Base-by-base conservation (phyloP, 2,797 vertebrate genomes). In the Danio tinwini region DNA sequence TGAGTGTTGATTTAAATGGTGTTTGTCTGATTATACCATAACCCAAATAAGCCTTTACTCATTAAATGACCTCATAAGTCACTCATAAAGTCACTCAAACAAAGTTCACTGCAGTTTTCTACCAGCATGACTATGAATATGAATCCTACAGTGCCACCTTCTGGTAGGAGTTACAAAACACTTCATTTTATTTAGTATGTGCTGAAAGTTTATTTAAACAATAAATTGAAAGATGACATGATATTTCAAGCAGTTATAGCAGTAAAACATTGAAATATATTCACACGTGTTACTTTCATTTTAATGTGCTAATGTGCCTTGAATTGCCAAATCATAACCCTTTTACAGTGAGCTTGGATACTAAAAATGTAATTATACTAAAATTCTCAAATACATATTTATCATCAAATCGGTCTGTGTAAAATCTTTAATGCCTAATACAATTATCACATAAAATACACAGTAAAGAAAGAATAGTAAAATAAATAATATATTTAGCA, bases 71-170 rank as follows among this genome's bases (percentile, higher is more conserved):
- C 52, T 56, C 37, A 37, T 17, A n/a, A 58, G 5, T 7, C 40
- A 9, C 9, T 40, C 6, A 44, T n/a, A 52, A 19, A 58, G 3
- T 7, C 39, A 9, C 8, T 40, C 6, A 44, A n/a, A 52, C n/a
- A n/a, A n/a, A 19, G 17, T 5, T 1, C 5, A 0, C 16, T 8
- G 10, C 16, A 2, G 6, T 47, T 10, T 13, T 47, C 3, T n/a
- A 56, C 4, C 14, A 76, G 50, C 55, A 42, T 49, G 19, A 58
- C 0, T 49, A 68, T 10, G 29, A 68, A 73, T 81, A 29, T 29
- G 29, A 29, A 52, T 52, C 44, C 83, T 89, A 76, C 87, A 49
- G 1, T 83, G 76, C 89, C 89, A 86, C 83, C 91, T 91, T 70
- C 78, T 89, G 93, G 88, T 82, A 21, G 56, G 8, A 12, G 0